phyloP scores from a whole-genome alignment of 1,140 invertebrate species.

The Lasaia peninsularis region DNA sequence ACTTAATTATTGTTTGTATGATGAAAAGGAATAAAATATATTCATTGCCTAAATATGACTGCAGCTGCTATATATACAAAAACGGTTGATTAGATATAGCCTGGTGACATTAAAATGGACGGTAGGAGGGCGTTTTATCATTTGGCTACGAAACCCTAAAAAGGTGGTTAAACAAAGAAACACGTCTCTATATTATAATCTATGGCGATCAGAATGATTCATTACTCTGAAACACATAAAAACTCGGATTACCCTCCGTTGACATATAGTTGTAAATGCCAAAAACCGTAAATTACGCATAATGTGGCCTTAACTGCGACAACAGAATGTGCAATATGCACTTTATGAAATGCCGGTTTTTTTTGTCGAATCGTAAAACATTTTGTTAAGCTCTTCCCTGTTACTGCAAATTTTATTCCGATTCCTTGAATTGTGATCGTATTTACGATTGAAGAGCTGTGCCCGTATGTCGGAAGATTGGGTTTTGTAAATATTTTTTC shows the following conservation, averaged over 20 bases:
- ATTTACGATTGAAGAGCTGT: slow-evolving; percentile 11
- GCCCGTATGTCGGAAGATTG: slow-evolving; percentile 6
- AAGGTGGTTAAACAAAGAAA: too few species aligned
- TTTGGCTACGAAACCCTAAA: too few species aligned
- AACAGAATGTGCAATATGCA: slow-evolving; percentile 18
- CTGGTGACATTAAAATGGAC: too few species aligned
- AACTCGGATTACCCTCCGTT: slow-evolving; percentile 12
- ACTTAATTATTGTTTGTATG: too few species aligned
- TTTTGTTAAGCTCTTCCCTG: slow-evolving; percentile 15
- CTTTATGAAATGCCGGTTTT: slow-evolving; percentile 18
- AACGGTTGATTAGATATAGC: too few species aligned
- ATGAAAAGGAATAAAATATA: too few species aligned
- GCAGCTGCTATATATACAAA: too few species aligned
- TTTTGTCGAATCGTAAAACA: slow-evolving; percentile 20
- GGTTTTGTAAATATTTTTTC: slow-evolving; percentile 10
- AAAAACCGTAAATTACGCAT: slow-evolving; percentile 20
- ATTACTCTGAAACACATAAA: slow-evolving; percentile 7
- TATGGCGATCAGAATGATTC: slow-evolving; percentile 13
- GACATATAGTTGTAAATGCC: slow-evolving; percentile 20
- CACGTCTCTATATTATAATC: neutral
- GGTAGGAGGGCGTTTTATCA: too few species aligned
- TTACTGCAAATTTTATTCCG: slow-evolving; percentile 11
- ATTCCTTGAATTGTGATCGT: slow-evolving; percentile 22
- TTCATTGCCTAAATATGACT: too few species aligned
- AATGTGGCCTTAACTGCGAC: slow-evolving; percentile 17